Base-by-base conservation (phyloP, 1,140 invertebrate species). In the Drosophila asahinai region DNA sequence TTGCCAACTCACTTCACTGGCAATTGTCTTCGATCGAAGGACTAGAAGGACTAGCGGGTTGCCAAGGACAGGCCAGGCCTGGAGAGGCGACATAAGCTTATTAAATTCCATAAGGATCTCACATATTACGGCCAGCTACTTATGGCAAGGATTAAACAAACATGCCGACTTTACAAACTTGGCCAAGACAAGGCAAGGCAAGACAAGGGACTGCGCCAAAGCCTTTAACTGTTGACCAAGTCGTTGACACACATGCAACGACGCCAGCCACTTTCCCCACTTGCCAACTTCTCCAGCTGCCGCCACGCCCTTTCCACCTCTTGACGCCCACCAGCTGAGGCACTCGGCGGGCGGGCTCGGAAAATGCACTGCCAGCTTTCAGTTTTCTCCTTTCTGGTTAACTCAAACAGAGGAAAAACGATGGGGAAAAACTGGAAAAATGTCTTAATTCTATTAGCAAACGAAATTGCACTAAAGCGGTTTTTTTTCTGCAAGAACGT, bases 161-260 rank as follows among this genome's bases (percentile, higher is more conserved):
- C 81, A 89, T 77, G 78, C 67, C 58, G 71, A 84, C 74, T 74
- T 79, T 77, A 89, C 84, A 89, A 89, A 89, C 74, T 89, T 77
- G 83, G 43, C 25, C 61, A 71, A 49, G 47, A 15, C 27, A 40
- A 63, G 65, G 47, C 43, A 43, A 33, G 64, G 63, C 43, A 43
- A 33, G 64, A 57, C 43, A 43, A 33, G 64, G 63, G 61, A 51
- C 74, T 77, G 83, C 62, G 66, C 36, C 74, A 84, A 84, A 89
- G 86, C 75, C 79, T 89, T 84, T 89, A 90, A 86, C 60, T 89
- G 86, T 89, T 89, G 86, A 89, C 86, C 86, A 80, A 89, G 78
- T 89, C 86, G 86, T 89, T 89, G 86, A 84, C 86, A 89, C 86
- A 90, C 76, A 84, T 89, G 78, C 81, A 66, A 59, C 65, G 55